phyloP scores from a whole-genome alignment of 92 coral and sea anemone genomes.

The Hydrozoanthus gracilis region DNA sequence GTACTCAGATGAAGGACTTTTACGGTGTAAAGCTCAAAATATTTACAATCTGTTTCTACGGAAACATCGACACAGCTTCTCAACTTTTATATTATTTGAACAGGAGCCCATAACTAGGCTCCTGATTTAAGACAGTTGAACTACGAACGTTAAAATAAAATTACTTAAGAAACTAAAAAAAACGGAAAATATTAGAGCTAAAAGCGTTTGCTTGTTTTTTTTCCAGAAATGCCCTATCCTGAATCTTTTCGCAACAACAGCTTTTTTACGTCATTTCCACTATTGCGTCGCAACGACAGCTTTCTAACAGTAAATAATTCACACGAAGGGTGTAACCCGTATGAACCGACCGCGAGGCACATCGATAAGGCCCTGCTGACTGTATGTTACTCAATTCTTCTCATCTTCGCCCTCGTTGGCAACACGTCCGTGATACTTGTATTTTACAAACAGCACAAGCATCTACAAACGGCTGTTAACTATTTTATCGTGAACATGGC shows the following conservation, averaged over 20 bases:
- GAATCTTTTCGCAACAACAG: neutral
- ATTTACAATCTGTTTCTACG: no score
- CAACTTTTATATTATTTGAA: no score
- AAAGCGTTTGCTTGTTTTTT: neutral
- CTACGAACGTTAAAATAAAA: no score
- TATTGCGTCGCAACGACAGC: neutral
- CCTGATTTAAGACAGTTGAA: no score
- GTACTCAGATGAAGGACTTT: no score
- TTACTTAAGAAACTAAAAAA: no score
- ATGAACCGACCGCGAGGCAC: neutral
- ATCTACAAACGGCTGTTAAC: constrained; percentile 28
- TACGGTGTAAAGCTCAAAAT: no score
- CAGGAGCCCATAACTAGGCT: no score
- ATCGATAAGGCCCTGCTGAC: neutral
- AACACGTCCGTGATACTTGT: constrained; percentile 1
- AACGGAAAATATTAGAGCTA: no score
- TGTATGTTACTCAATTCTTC: neutral
- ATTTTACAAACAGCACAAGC: neutral
- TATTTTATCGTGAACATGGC: constrained; percentile 29
- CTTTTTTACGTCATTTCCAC: neutral
- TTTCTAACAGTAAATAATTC: neutral
- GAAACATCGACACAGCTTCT: no score
- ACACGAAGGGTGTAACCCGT: neutral
- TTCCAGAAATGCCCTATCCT: neutral
- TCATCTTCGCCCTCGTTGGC: neutral